These are phyloP conservation scores for Papilio polyxenes DNA, from an alignment of 1,140 invertebrate genomes.

Conservation along the genomic window DNA sequence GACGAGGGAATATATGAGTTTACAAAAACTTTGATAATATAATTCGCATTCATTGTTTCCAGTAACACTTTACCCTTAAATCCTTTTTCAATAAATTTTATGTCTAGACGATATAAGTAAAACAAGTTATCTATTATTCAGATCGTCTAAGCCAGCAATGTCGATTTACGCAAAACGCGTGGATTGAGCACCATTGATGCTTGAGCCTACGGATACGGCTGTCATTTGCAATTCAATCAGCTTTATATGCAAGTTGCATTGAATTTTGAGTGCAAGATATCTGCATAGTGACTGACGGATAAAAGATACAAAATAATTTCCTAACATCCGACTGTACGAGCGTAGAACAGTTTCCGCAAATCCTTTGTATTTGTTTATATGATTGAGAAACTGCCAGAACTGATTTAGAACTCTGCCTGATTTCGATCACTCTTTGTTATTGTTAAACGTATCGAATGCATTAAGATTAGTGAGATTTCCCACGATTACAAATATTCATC, in stretches of 20 bases:
- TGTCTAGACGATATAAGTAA: constrained; percentile 17
- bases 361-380: background rate
- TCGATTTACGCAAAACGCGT: constrained; percentile 14
- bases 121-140: background rate
- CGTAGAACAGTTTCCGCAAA: background rate
- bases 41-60: background rate
- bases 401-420: background rate
- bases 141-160: background rate
- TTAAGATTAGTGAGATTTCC: too few relatives aligned
- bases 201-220: background rate
- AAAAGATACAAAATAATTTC: background rate
- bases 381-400: background rate
- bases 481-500: too few relatives aligned
- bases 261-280: background rate
- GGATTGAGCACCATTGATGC: background rate
- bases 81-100: background rate
- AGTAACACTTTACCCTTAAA: background rate
- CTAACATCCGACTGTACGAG: background rate
- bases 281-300: background rate
- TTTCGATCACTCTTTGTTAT: background rate
- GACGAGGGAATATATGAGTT: background rate
- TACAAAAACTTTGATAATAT: background rate
- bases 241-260: constrained; percentile 14
- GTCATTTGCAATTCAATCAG: constrained; percentile 23
- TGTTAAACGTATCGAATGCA: background rate